phyloP scores from a whole-genome alignment of 2,888 invertebrate genomes.

The Erebia epiphron region DNA sequence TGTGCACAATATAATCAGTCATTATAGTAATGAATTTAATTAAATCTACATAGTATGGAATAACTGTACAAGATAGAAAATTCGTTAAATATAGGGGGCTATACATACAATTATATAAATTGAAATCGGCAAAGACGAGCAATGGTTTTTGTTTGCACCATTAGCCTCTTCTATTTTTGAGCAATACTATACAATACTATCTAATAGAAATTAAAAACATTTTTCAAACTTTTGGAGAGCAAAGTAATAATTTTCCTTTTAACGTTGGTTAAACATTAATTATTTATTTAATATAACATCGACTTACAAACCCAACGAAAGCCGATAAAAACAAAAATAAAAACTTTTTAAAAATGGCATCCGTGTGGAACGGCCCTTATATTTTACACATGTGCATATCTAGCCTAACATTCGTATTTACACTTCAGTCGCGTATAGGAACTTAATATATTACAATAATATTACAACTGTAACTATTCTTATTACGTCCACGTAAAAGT shows the following conservation, averaged over 20 bases:
- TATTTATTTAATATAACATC: not conserved
- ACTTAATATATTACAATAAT: constrained; percentile 61
- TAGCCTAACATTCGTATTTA: constrained; percentile 47
- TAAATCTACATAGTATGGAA: constrained; percentile 17
- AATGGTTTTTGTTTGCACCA: not conserved
- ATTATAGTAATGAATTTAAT: constrained; percentile 1
- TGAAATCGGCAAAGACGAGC: not conserved
- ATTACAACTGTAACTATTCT: constrained; percentile 35
- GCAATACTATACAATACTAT: constrained; percentile 25
- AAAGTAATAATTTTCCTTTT: not conserved
- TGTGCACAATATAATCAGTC: not conserved
- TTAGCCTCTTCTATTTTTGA: constrained; percentile 26
- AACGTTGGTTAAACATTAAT: constrained; percentile 3
- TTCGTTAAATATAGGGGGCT: constrained; percentile 15
- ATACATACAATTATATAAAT: not conserved
- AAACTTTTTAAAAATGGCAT: not conserved
- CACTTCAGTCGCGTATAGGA: constrained; percentile 60
- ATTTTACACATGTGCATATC: constrained; percentile 43
- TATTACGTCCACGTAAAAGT: constrained; percentile 20
- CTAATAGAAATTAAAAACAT: constrained; percentile 1
- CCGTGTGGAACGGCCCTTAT: constrained; percentile 15
- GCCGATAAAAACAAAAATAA: not conserved
- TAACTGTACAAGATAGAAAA: constrained; percentile 24
- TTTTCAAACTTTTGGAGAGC: not conserved
- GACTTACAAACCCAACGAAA: constrained; percentile 6